Evolutionary conservation across 2,797 vertebrate genomes (phyloP), one percentile per base, ranked within the genome.

Genomic region (Siniperca undulata): DNA sequence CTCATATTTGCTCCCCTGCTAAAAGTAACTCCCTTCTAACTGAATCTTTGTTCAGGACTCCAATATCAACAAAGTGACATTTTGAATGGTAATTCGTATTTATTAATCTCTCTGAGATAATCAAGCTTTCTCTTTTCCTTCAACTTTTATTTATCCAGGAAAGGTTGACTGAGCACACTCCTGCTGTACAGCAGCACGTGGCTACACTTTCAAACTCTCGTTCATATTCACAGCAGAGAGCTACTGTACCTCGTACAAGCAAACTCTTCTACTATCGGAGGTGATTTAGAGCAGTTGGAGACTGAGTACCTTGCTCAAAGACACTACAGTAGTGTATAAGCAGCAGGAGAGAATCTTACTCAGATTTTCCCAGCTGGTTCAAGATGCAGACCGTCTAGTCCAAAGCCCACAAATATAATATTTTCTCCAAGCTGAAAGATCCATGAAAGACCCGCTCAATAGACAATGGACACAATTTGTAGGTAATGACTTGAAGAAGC

Each of bases 401-500:
- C 24, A 53, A 55, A 70, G 2, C 30, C 40, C 22, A 70, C 16
- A 71, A 64, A 78, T 67, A 67, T 1, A 20, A 20, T 67, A 36
- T 62, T 56, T 74, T 38, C 36, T 67, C 36, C 53, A 24, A 52
- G 74, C 13, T 73, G n/a, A 75, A 74, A 77, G 67, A 74, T 61
- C 64, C 19, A 67, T 70, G 46, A 74, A 40, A 67, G 61, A 72
- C 59, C 14, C 81, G 13, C 55, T 80, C n/a, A 16, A 4, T 67
- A 52, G 62, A 80, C 36, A 82, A 44, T 65, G 46, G 64, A 58
- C 56, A 59, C 61, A 76, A 78, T 86, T 84, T 82, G 75, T 36
- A 58, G 53, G 44, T 61, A 78, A 85, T 83, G 59, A 79, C 67
- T 80, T 70, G 68, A 96, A 96, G 89, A 94, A 89, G 85, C 89